Evolutionary conservation across 1,140 invertebrate genomes (phyloP).

Genomic region (Ostrea denselamellosa): DNA sequence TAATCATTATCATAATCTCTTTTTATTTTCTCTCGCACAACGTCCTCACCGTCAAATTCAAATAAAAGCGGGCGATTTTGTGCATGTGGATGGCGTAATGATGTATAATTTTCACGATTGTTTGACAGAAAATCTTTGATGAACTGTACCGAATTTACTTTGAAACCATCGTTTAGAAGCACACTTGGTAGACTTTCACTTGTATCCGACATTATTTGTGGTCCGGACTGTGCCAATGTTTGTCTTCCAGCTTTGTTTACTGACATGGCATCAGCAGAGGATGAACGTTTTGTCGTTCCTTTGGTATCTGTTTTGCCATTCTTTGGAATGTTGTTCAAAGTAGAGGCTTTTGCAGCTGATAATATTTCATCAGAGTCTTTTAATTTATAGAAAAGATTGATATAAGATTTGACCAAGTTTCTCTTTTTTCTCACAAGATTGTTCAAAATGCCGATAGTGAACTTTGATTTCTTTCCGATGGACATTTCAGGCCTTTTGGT

Average conservation of each 20-base stretch:
- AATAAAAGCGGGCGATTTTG: background rate
- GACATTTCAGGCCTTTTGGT: background rate
- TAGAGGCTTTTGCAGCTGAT: background rate
- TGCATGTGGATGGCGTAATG: too few relatives aligned
- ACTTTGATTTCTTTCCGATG: background rate
- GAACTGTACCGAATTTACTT: background rate
- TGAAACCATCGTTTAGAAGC: background rate
- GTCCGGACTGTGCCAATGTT: background rate
- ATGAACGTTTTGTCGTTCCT: background rate
- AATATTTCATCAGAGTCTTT: background rate
- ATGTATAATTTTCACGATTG: background rate
- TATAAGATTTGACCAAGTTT: background rate
- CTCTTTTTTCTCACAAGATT: background rate
- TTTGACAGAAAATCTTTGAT: background rate
- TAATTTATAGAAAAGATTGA: background rate
- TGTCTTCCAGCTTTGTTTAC: background rate
- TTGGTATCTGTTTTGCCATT: background rate
- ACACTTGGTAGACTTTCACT: background rate
- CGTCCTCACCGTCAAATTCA: conserved; percentile 16
- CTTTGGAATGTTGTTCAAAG: background rate
- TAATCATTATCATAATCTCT: too few relatives aligned
- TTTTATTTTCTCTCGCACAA: background rate
- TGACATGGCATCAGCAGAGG: background rate
- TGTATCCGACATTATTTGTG: background rate
- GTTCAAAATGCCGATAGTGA: background rate